These are phyloP conservation scores for Paracentrotus lividus DNA, from an alignment of 53 echinoderm and acorn worm genomes.

Conservation along the genomic window DNA sequence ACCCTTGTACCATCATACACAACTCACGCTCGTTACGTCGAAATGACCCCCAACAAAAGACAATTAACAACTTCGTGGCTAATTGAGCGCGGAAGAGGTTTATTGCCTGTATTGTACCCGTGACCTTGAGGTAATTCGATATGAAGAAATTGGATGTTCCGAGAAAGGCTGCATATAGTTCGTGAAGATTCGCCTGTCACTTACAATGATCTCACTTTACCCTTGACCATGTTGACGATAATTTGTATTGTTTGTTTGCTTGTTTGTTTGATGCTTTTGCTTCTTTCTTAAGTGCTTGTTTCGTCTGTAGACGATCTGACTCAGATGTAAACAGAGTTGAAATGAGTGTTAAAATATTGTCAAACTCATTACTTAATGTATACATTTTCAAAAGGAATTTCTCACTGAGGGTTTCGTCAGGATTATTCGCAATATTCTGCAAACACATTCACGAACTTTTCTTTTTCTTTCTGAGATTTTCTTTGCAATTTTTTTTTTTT, in stretches of 20 bases:
- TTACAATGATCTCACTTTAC: background rate
- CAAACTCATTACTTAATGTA: too few relatives aligned
- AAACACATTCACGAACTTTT: too few relatives aligned
- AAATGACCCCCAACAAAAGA: conserved; percentile 41
- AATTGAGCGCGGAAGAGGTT: background rate
- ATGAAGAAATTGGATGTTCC: conserved; percentile 11
- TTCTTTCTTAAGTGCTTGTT: too few relatives aligned
- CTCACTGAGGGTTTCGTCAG: too few relatives aligned
- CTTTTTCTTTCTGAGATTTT: too few relatives aligned
- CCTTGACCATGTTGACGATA: background rate
- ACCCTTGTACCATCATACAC: background rate
- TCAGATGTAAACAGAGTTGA: too few relatives aligned
- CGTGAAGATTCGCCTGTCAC: background rate
- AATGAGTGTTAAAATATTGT: too few relatives aligned
- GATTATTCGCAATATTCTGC: too few relatives aligned
- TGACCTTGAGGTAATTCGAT: conserved; percentile 34
- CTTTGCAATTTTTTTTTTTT: too few relatives aligned
- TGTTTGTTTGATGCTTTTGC: background rate
- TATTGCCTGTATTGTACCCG: background rate
- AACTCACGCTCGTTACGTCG: background rate
- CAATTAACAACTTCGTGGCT: conserved; percentile 59
- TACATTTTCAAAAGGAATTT: too few relatives aligned
- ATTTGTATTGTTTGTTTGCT: background rate
- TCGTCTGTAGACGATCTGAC: too few relatives aligned
- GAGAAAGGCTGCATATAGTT: background rate